These are phyloP conservation scores for Neopelma chrysocephalum DNA, from an alignment of 2,797 vertebrate genomes.

Conservation along the genomic window DNA sequence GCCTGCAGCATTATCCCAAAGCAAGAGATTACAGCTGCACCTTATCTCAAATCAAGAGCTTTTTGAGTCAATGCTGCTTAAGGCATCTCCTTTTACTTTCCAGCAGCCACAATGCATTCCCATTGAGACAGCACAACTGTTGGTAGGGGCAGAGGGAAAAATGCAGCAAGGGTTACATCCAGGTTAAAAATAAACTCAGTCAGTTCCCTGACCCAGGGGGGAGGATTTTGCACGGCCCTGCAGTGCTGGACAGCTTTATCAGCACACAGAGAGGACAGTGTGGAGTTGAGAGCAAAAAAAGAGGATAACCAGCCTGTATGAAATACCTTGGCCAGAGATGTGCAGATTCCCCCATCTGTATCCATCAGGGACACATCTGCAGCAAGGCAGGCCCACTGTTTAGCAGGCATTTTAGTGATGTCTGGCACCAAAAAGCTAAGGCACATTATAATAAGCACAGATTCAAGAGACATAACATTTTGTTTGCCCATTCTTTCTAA, in stretches of 20 bases:
- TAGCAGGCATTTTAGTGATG: neutral
- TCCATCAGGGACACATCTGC: neutral
- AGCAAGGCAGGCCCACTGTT: neutral
- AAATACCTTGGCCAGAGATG: neutral
- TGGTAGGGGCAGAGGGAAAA: neutral
- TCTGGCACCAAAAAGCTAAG: neutral
- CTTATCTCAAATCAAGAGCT: neutral
- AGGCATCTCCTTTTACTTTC: neutral
- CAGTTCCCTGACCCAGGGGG: neutral
- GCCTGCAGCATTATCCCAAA: neutral
- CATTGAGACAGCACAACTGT: neutral
- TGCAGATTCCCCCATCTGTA: neutral
- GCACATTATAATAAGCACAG: neutral
- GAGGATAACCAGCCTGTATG: neutral
- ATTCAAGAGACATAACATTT: neutral
- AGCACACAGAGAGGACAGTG: neutral
- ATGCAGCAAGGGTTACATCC: neutral
- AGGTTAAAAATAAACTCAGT: slow-evolving; percentile 9
- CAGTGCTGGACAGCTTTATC: neutral
- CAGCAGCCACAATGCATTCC: neutral
- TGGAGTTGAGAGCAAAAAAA: neutral
- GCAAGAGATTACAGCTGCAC: neutral
- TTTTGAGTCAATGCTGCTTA: neutral
- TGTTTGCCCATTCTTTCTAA: neutral
- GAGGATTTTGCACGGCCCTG: neutral